Base-by-base conservation (phyloP, 2,888 invertebrate genomes). In the Oxytorus armatus region DNA sequence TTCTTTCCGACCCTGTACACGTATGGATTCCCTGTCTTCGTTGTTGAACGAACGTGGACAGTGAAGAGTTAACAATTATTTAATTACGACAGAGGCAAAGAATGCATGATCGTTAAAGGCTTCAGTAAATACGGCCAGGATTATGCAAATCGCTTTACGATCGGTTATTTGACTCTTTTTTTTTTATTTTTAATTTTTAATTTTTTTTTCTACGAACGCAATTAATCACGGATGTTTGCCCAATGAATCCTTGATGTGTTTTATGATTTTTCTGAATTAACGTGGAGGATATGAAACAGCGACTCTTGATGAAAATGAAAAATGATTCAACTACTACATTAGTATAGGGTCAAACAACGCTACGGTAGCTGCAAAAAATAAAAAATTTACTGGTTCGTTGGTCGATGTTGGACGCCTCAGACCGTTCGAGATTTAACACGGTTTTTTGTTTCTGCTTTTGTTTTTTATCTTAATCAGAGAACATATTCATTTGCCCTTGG, bases 401-500 rank as follows among this genome's bases (percentile, higher is more conserved):
- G 5, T 29, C 5, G 5, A 5, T 29, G 3, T 29, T 29, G 3
- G 29, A 4, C 5, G 29, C 29, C n/a, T 29, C 5, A 29, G 29
- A 29, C 3, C 10, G 36, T 8, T 36, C 36, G 36, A 36, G 5
- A 36, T 36, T 36, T 4, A 36, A 3, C 36, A 49, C n/a, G 2
- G 16, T 49, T 49, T 16, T 49, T 49, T 16, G 5, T 18, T 49
- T 18, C 16, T 47, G 1, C 14, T n/a, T 47, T 14, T 4, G 47
- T 14, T 14, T 14, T n/a, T 14, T 14, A 2, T 4, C 66, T 75
- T 51, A 59, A 51, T 75, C 66, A 59, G 59, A 59, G 53, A 21
- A 77, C 21, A 53, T 42, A 53, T 42, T 88, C 84, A 89, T 85
- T 90, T 92, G 85, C 90, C 92, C 77, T 91, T 92, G 84, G 92